phyloP scores from a whole-genome alignment of 1,140 invertebrate genomes.

The Acyrthosiphon pisum region DNA sequence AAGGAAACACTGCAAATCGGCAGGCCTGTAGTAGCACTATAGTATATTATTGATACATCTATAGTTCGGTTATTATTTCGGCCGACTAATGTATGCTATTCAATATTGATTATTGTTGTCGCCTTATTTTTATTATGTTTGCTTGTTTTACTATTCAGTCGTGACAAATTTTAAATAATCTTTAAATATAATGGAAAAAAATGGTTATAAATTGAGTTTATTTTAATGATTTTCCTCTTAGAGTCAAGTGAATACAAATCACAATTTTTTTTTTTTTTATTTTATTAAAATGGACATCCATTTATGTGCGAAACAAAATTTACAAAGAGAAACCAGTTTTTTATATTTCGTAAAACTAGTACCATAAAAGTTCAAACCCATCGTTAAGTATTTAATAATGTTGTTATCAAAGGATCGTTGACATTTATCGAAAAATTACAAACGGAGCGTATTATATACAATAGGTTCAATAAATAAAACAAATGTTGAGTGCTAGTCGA shows the following conservation, averaged over 20 bases:
- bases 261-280: neutral
- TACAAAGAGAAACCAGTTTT: conserved; percentile 35
- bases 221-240: neutral
- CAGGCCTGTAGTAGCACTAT: neutral
- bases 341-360: neutral
- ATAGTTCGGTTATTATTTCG: neutral
- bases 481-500: neutral
- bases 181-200: neutral
- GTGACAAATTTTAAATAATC: neutral
- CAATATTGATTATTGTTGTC: neutral
- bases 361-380: conserved; percentile 27
- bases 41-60: neutral
- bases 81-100: neutral
- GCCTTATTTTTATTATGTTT: neutral
- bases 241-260: neutral
- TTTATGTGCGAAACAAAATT: conserved; percentile 12
- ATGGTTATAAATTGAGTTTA: neutral
- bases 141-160: neutral
- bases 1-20: neutral
- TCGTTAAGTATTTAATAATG: conserved; percentile 36
- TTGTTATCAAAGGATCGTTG: conserved; percentile 11
- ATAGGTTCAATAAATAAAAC: conserved; percentile 33
- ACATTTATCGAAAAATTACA: conserved; percentile 25
- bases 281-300: neutral
- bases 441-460: neutral